A percentile compares a stretch with the other conserved stretches of the same genome.
Evolutionary conservation across 2,113 vertebrate genomes (phyloP).

Genomic region (Numida meleagris): DNA sequence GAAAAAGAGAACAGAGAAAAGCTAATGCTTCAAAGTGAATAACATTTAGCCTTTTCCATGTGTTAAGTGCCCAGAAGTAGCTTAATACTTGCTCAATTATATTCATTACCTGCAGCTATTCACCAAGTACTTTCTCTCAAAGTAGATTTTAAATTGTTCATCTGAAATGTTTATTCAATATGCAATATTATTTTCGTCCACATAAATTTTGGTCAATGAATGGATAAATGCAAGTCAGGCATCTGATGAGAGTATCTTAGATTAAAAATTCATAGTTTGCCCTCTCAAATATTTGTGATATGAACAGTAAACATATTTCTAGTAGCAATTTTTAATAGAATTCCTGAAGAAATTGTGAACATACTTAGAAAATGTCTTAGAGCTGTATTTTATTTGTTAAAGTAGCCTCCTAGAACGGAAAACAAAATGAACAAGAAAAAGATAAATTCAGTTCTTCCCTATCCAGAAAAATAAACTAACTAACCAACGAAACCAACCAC

Average conservation of each 20-base stretch:
- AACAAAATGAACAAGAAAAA: not conserved
- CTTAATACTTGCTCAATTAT: not conserved
- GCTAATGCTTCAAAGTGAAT: not conserved
- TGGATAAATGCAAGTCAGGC: not conserved
- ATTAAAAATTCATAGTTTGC: slow-evolving; percentile 31
- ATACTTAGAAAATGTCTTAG: not conserved
- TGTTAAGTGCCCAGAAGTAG: not conserved
- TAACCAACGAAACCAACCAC: not conserved
- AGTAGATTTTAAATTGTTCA: not conserved
- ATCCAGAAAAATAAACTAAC: not conserved
- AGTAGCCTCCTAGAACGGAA: not conserved
- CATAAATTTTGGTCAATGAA: not conserved
- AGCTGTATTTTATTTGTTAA: not conserved
- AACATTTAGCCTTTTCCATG: not conserved
- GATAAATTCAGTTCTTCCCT: accelerated
- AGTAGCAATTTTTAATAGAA: not conserved
- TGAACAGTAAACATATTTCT: not conserved
- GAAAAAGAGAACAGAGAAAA: not conserved
- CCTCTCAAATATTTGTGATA: not conserved
- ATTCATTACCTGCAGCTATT: not conserved
- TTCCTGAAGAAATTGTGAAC: not conserved
- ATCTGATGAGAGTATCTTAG: not conserved
- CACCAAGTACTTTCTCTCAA: not conserved
- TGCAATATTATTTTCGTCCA: not conserved
- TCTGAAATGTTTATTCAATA: not conserved